A percentile compares a stretch with the other conserved stretches of the same genome.
Conservation (phyloP, 2,797 vertebrate species). For the Nyctalus aviator region DNA sequence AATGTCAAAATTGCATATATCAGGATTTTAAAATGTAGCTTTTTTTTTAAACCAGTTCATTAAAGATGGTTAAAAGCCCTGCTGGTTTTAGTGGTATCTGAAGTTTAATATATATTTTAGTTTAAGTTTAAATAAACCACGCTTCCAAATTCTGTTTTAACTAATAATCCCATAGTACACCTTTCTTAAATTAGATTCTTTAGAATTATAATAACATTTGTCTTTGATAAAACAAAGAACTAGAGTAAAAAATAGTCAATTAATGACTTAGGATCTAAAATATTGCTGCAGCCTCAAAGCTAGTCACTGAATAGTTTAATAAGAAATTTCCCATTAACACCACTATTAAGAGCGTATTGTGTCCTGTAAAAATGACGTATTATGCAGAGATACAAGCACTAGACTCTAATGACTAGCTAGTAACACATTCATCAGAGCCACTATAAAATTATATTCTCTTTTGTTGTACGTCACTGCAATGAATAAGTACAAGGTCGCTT, state of each 20-base stretch:
- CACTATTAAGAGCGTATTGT: conserved; percentile 46
- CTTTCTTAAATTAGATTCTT: conserved; percentile 43
- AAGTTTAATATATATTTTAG: neutral
- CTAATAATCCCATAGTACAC: conserved; percentile 3
- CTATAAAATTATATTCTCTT: neutral
- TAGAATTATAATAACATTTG: conserved; percentile 40
- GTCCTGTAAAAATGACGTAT: conserved; percentile 1
- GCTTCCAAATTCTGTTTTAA: conserved; percentile 53
- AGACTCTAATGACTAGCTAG: neutral
- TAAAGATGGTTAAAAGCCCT: neutral
- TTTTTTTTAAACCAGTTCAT: neutral
- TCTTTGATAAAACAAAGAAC: neutral
- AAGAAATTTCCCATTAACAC: conserved; percentile 59
- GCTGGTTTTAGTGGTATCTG: conserved; percentile 9
- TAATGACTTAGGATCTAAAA: neutral
- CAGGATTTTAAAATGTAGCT: conserved; percentile 35
- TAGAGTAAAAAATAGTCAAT: conserved; percentile 1
- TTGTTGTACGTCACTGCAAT: neutral
- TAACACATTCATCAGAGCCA: neutral
- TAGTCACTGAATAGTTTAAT: conserved; percentile 56
- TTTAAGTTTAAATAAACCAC: conserved; percentile 47
- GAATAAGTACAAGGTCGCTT: neutral
- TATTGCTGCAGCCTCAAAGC: neutral
- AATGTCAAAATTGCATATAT: conserved; percentile 7
- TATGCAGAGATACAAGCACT: neutral